Evolutionary conservation across 2,797 vertebrate species (phyloP), one percentile per base, ranked within the genome.

Genomic region (Euthynnus affinis): DNA sequence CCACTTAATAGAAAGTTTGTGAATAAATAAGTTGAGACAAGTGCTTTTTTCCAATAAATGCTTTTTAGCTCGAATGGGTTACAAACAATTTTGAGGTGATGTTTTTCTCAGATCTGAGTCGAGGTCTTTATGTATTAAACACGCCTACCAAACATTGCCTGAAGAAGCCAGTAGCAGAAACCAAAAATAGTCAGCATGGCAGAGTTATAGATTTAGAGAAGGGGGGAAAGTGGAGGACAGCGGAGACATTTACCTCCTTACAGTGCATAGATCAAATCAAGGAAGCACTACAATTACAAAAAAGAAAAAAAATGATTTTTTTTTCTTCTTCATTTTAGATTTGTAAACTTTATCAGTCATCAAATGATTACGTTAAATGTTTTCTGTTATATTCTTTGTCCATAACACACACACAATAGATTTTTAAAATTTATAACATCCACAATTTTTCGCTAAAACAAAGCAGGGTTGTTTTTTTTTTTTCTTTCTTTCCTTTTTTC

Each of bases 191-290:
- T 80, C 84, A 70, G 56, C 78, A 82, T 87, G 90, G 80, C 86
- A 84, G 88, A 84, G 85, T 79, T 74, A 18, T 64, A 84, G 84
- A 88, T 52, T 52, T 34, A 71, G 83, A 85, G 79, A 63, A 63
- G 46, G 71, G 67, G 89, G 84, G 73, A 52, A 68, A 83, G 86
- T 80, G 85, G 84, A 83, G 90, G 89, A 77, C 87, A 88, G 88
- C 80, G 82, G 89, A 91, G 92, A 87, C 86, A 92, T 96, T 93
- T 94, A 94, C 96, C 96, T 97, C 96, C 94, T 88, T 94, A 97
- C 92, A 97, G 97, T 99, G 98, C 98, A 99, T 98, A 99, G 98
- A 98, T 98, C 94, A 98, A 98, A 97, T 97, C 95, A 97, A 98
- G 97, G 98, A 99, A 99, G 98, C 97, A 97, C 96, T 97, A 96